phyloP scores from a whole-genome alignment of 2,888 invertebrate genomes.

The Apantesis nais region DNA sequence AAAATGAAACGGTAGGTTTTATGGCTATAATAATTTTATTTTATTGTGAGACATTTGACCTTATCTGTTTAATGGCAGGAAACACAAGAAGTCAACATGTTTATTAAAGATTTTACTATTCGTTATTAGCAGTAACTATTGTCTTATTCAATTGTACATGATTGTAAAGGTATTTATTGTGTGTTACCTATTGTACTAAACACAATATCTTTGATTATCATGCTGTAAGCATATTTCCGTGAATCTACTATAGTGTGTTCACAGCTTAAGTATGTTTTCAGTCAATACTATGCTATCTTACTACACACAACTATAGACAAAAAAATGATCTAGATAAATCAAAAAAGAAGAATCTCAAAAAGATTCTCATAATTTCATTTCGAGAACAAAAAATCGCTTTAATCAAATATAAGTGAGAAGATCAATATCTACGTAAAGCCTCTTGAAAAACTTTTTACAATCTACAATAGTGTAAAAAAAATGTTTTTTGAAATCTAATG shows the following conservation, averaged over 20 bases:
- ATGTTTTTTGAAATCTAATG: conserved; percentile 32
- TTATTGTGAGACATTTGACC: not conserved
- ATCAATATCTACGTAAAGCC: not conserved
- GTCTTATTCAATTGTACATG: not conserved
- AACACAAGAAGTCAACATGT: not conserved
- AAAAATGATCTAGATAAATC: not conserved
- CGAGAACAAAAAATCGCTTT: not conserved
- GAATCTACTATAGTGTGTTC: not conserved
- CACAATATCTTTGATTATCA: not conserved
- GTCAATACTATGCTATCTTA: not conserved
- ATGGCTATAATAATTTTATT: not conserved
- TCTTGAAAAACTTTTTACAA: not conserved
- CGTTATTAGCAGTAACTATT: not conserved
- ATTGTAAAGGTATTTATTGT: not conserved
- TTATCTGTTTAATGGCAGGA: not conserved
- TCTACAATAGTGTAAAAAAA: not conserved
- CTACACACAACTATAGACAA: not conserved
- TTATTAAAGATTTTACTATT: not conserved
- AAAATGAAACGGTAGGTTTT: not conserved
- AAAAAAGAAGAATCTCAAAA: not conserved
- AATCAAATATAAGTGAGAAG: not conserved
- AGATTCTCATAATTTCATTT: not conserved
- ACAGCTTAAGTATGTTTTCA: not conserved
- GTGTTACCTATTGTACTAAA: not conserved
- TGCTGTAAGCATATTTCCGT: not conserved